Percentiles rank a stretch among this genome's conserved stretches.
phyloP scores from a whole-genome alignment of 64 coral and sea anemone species.

The Catalaphyllia jardinei region DNA sequence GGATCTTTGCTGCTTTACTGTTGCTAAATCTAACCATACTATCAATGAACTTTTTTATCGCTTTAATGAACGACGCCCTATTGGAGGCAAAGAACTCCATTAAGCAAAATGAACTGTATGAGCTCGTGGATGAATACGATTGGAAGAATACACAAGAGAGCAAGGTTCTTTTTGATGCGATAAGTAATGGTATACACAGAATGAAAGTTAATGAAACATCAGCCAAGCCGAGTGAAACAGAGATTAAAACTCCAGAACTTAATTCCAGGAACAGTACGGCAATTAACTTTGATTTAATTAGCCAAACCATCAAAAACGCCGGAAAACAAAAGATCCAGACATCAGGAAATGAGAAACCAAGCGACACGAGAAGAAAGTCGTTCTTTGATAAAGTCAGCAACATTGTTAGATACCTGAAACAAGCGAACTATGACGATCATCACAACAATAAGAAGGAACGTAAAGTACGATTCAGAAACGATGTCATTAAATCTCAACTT shows the following conservation, averaged over 20 bases:
- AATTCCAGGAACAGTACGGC: not conserved
- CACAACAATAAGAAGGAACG: not conserved
- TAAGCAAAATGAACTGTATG: constrained; percentile 10
- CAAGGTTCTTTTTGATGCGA: not conserved
- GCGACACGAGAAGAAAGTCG: not conserved
- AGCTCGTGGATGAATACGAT: constrained; percentile 13
- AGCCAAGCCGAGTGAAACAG: not conserved
- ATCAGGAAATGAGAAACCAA: not conserved
- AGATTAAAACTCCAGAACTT: not conserved
- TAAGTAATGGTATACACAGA: not conserved
- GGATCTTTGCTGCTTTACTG: not conserved
- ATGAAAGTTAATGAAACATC: not conserved
- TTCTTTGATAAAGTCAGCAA: not conserved
- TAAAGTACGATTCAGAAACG: constrained; percentile 2
- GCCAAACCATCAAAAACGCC: not conserved
- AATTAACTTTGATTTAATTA: constrained; percentile 22
- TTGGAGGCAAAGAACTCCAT: not conserved
- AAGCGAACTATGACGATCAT: not conserved
- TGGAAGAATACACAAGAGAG: not conserved
- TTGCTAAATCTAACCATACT: constrained; percentile 25
- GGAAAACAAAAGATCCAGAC: not conserved
- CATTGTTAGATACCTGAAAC: not conserved
- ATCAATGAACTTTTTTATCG: constrained; percentile 31
- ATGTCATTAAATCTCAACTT: not conserved
- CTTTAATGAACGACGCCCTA: constrained; percentile 17